These are phyloP conservation scores for Merops nubicus DNA, from an alignment of 2,113 vertebrate species.

Conservation along the genomic window DNA sequence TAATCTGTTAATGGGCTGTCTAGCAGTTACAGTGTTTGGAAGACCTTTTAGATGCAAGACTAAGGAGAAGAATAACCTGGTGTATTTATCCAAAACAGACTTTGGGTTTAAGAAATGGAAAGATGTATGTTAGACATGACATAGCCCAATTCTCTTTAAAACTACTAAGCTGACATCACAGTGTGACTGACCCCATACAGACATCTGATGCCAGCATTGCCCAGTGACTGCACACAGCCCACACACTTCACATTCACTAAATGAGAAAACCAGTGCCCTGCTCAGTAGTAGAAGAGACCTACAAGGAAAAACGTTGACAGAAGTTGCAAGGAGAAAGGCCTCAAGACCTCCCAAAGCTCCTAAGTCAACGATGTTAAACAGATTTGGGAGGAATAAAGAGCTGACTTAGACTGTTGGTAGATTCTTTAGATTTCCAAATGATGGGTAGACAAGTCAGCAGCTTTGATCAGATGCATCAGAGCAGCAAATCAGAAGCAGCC, in stretches of 20 bases:
- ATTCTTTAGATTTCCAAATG: background rate
- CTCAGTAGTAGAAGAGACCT: background rate
- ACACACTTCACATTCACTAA: background rate
- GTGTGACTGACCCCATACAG: background rate
- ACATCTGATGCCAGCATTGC: background rate
- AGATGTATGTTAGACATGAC: background rate
- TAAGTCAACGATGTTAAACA: background rate
- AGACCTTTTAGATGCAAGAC: background rate
- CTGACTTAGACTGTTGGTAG: background rate
- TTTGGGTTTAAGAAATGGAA: background rate
- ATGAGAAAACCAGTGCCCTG: background rate
- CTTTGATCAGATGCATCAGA: background rate
- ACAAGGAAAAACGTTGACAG: background rate
- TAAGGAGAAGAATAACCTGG: background rate
- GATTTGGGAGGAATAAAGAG: background rate
- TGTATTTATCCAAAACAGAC: background rate
- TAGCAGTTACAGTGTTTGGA: background rate
- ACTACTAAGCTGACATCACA: background rate
- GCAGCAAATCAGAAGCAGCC: background rate
- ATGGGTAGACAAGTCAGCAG: background rate
- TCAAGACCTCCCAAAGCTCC: background rate
- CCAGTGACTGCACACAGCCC: background rate
- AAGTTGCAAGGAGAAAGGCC: background rate
- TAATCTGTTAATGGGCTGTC: background rate
- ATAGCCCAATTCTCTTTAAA: background rate